Evolutionary conservation across 2,888 invertebrate species (phyloP), one percentile per base, ranked within the genome.

Genomic region (Fragum fragum): DNA sequence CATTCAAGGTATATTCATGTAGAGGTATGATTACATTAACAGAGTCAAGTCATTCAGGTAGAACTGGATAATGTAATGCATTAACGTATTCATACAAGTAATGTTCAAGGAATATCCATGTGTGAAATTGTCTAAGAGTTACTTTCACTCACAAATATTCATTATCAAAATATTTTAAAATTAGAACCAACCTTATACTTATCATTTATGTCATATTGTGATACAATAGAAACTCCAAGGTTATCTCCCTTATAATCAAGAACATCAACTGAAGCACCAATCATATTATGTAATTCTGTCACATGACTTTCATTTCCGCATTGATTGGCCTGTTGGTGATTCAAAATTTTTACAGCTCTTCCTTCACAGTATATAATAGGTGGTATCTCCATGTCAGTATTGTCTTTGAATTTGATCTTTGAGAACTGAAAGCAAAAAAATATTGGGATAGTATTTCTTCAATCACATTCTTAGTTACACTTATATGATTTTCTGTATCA

Each of bases 21-120:
- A 93, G 79, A n/a, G 1, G 88, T 88, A 21, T 83, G 75, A n/a
- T 83, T 14, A 42, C 87, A 66, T 63, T 81, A 86, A 9, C 79
- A 0, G 80, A 83, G 21, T 52, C 76, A 7, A 91, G 81, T 91
- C 91, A 87, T 91, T 92, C n/a, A 92, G 28, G 32, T 91, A 90
- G 5, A 92, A 86, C 93, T 93, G 73, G 5, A 87, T 53, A 70
- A 42, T 18, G 59, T 39, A 29, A 53, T 26, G n/a, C 1, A 36
- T 59, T 6, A 36, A 72, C 80, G 91, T 71, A 76, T 91, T 89
- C 66, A 93, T 83, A 73, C 92, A 91, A 6, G 89, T 86, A 26
- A 92, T 81, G n/a, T 78, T 79, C 76, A 89, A 90, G 0, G 91
- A 91, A 73, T 92, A 91, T 32, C 91, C 92, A 18, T 80, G 84